Base-by-base conservation (phyloP, 1,140 invertebrate species). In the Hydropsyche tenuis region DNA sequence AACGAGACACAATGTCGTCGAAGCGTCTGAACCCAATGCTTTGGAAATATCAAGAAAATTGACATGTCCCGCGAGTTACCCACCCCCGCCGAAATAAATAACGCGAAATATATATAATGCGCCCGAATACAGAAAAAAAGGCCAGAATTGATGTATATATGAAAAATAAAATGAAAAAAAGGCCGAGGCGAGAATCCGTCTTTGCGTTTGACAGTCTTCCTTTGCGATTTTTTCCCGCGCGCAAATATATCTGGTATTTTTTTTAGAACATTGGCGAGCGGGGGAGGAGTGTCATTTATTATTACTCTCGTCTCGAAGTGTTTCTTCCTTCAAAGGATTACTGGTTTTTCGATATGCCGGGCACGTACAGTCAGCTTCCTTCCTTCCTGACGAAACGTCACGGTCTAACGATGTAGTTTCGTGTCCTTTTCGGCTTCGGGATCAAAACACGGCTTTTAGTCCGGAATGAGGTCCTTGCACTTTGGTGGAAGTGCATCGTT, bases 1-100 rank as follows among this genome's bases (percentile, higher is more conserved):
- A 68, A 68, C 65, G 65, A 68, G 37, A 68, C 65, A 46, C 65
- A 46, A 65, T 43, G 27, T 14, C 48, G 20, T 65, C 11, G 27
- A 43, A 27, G 63, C 63, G 63, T 62, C 63, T 37, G 20, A 25
- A 65, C 37, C 37, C 63, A 65, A 65, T 65, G 65, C 43, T 68
- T 68, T 68, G 65, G 65, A 68, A 68, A 68, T 68, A 68, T 68
- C 65, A 46, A 68, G 65, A 25, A 68, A 68, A 68, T 68, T 68
- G 65, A 68, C 65, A 68, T 42, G 23, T 64, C 23, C 11, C n/a
- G n/a, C n/a, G n/a, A n/a, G n/a, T n/a, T n/a, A n/a, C n/a, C n/a
- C n/a, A n/a, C n/a, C n/a, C n/a, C n/a, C 53, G 53, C 25, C 65
- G 16, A 48, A 68, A 68, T 43, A 46, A 42, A 30, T 14, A 18